Evolutionary conservation across 2,797 vertebrate genomes (phyloP), one percentile per base, ranked within the genome.

Genomic region (Gadopsis bispinosus): DNA sequence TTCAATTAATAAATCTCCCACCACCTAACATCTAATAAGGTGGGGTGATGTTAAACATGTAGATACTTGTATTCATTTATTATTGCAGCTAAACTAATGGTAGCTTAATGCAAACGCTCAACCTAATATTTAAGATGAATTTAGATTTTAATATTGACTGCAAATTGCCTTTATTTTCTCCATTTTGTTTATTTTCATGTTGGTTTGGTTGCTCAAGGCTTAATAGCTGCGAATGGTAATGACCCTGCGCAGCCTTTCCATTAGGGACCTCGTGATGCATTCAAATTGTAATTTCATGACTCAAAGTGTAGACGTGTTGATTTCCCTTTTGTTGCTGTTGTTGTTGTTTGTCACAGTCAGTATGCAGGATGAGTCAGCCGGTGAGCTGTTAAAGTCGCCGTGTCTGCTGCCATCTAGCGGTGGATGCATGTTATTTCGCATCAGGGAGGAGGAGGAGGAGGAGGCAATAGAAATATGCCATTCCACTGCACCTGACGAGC

Each of bases 391-490:
- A 8, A 64, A 69, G 20, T 1, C 71, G 20, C 17, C 26, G 65
- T 8, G 45, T 90, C 35, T 92, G 86, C 73, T 63, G 14, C 88
- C 93, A 89, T 74, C 92, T 92, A 83, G 86, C 56, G 93, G 86
- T 0, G 17, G 0, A 13, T 22, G 0, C 0, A 3, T 6, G 69
- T 2, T 13, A 72, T 4, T 60, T 5, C 7, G 8, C 48, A 29
- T 50, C 67, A 26, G 1, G 9, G 66, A 84, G 83, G 86, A 68
- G 79, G 80, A 68, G 8, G 66, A 84, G 83, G 86, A 68, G 79
- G 80, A 68, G 76, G 82, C 22, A 77, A 58, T 50, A 29, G 4
- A 53, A 59, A 81, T 1, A 75, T 76, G 58, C 19, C 61, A 79
- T 81, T 87, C 73, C 80, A 68, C 43, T 54, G 83, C 83, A 92